phyloP scores from a whole-genome alignment of 2,113 vertebrate genomes.

The Gadus macrocephalus region DNA sequence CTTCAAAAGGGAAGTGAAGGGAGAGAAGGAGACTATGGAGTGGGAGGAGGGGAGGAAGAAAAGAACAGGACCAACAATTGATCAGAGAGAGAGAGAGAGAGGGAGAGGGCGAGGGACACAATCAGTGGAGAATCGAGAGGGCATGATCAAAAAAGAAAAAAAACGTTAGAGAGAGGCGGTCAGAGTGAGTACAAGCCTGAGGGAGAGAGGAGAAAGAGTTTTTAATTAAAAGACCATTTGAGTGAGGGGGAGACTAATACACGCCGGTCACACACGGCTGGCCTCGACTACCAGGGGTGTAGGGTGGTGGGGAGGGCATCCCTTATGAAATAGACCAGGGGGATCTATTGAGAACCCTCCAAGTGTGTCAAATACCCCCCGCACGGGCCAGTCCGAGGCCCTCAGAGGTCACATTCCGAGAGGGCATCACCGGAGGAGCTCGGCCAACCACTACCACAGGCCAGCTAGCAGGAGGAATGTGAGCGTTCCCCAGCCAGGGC shows the following conservation, averaged over 20 bases:
- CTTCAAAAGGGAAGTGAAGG: conserved; percentile 41
- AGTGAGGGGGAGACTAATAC: conserved; percentile 34
- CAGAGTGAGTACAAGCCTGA: not conserved
- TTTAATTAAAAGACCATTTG: not conserved
- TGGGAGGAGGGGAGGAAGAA: conserved; percentile 1
- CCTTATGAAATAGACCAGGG: conserved; percentile 47
- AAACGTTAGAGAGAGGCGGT: not conserved
- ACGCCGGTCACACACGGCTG: conserved; percentile 16
- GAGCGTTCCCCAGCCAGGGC: conserved; percentile 2
- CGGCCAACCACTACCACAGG: not conserved
- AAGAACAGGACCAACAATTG: conserved; percentile 11
- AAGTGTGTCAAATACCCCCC: conserved; percentile 70
- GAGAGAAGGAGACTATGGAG: conserved; percentile 12
- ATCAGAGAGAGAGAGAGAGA: conserved; percentile 16
- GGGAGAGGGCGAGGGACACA: not conserved
- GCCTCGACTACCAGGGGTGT: conserved; percentile 11
- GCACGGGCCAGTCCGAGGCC: conserved; percentile 65
- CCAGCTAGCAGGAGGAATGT: conserved; percentile 15
- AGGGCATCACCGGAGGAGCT: conserved; percentile 30
- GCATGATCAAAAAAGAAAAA: not conserved
- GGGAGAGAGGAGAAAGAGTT: not conserved
- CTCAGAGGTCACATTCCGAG: conserved; percentile 72
- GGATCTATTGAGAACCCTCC: conserved; percentile 65
- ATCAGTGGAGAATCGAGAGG: not conserved
- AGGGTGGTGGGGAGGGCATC: not conserved